These are phyloP conservation scores for Caenorhabditis afra DNA, from an alignment of 2,888 invertebrate genomes.

Conservation along the genomic window DNA sequence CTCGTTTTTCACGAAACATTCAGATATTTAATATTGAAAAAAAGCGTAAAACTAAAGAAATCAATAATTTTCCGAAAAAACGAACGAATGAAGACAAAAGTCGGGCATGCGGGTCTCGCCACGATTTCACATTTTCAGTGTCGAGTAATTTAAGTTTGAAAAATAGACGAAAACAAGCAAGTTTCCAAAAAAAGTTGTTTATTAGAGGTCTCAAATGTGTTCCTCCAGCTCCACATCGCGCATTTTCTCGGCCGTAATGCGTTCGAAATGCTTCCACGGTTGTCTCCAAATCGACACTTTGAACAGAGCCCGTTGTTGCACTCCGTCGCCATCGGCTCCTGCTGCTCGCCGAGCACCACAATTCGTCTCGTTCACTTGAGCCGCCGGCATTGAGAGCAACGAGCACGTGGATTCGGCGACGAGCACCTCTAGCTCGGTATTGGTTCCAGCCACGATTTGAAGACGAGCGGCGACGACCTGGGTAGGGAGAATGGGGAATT, in stretches of 20 bases:
- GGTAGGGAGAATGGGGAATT: constrained; percentile 8
- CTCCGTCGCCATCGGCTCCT: no score
- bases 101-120: no score
- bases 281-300: constrained; percentile 64
- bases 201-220: constrained; percentile 58
- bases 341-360: constrained; percentile 53
- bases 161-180: no score
- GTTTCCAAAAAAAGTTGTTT: no score
- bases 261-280: constrained; percentile 67
- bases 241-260: constrained; percentile 59
- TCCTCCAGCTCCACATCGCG: constrained; percentile 59
- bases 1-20: no score
- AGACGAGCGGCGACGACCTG: constrained; percentile 65
- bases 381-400: background rate
- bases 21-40: no score
- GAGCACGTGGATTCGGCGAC: constrained; percentile 63
- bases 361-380: constrained; percentile 40
- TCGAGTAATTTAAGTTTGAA: no score
- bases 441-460: constrained; percentile 68
- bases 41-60: no score
- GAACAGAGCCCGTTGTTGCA: constrained; percentile 61
- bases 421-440: constrained; percentile 62
- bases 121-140: no score
- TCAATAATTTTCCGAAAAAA: no score
- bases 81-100: no score